Evolutionary conservation across 37 sponge, comb jelly and placozoan genomes (phyloP).

Genomic region (Cliona cf. orientalis): DNA sequence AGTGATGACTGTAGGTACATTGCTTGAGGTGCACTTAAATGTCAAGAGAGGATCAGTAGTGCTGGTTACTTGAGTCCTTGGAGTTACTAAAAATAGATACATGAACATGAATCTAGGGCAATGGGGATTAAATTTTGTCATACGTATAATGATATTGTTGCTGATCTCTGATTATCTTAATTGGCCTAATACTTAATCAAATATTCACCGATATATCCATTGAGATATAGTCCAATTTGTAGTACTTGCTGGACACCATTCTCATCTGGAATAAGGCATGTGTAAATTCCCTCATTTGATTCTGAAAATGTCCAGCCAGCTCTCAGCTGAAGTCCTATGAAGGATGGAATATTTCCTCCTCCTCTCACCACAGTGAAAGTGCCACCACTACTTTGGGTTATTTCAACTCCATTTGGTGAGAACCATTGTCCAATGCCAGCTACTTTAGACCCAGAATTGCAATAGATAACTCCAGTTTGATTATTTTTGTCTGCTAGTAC

Average conservation of each 20-base stretch:
- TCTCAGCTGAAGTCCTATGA: slow-evolving; percentile 6
- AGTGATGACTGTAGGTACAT: neutral
- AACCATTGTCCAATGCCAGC: slow-evolving; percentile 14
- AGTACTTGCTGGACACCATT: slow-evolving; percentile 9
- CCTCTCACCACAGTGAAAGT: slow-evolving; percentile 11
- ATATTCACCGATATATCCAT: neutral
- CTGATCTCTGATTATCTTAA: too few species aligned
- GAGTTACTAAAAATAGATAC: neutral
- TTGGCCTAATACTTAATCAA: too few species aligned
- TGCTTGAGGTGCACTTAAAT: slow-evolving; percentile 1
- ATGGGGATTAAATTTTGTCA: too few species aligned
- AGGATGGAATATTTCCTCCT: slow-evolving; percentile 15
- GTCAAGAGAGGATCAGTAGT: slow-evolving; percentile 1
- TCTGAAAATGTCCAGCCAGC: neutral
- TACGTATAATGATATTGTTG: too few species aligned
- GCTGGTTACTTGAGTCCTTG: neutral
- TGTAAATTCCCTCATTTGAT: slow-evolving; percentile 34
- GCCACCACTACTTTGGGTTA: neutral
- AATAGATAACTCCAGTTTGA: slow-evolving; percentile 29
- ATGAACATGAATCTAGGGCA: neutral
- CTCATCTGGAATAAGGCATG: slow-evolving; percentile 19
- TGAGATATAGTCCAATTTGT: slow-evolving; percentile 4
- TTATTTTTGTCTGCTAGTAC: slow-evolving; percentile 17
- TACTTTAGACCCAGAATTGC: slow-evolving; percentile 13
- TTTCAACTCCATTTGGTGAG: slow-evolving; percentile 18